A percentile compares a stretch with the other conserved stretches of the same genome.
phyloP scores from a whole-genome alignment of 2,888 invertebrate genomes.

The Catocala nupta region DNA sequence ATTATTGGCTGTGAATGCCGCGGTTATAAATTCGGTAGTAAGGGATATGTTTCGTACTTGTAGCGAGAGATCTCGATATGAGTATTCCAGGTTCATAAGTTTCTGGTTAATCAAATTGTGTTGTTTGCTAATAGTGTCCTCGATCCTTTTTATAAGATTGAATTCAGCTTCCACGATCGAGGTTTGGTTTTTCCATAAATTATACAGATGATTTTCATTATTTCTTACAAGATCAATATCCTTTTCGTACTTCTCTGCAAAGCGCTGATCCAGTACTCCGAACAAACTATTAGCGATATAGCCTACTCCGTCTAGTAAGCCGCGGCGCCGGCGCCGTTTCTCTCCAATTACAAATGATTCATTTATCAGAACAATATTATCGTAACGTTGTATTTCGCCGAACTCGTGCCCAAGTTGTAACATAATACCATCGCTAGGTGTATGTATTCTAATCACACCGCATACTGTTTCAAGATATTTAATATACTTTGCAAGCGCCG shows the following conservation, averaged over 20 bases:
- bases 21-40: no score
- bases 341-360: background rate
- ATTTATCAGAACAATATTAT: background rate
- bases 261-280: constrained; percentile 30
- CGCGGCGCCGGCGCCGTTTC: constrained; percentile 13
- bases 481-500: background rate
- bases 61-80: background rate
- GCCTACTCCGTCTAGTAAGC: no score
- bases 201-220: constrained; percentile 10
- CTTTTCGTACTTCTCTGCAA: constrained; percentile 27
- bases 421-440: background rate
- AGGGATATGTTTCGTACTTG: constrained; percentile 3
- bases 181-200: constrained; percentile 19
- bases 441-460: background rate
- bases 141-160: constrained; percentile 16
- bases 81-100: background rate
- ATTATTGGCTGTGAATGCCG: no score
- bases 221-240: constrained; percentile 19
- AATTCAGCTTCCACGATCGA: constrained; percentile 17
- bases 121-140: constrained; percentile 2
- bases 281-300: constrained; percentile 33
- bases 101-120: constrained; percentile 14
- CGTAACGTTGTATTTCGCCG: constrained; percentile 1
- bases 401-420: constrained; percentile 7
- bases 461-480: constrained; percentile 1